phyloP scores from a whole-genome alignment of 2,113 vertebrate genomes.

The Alces alces region DNA sequence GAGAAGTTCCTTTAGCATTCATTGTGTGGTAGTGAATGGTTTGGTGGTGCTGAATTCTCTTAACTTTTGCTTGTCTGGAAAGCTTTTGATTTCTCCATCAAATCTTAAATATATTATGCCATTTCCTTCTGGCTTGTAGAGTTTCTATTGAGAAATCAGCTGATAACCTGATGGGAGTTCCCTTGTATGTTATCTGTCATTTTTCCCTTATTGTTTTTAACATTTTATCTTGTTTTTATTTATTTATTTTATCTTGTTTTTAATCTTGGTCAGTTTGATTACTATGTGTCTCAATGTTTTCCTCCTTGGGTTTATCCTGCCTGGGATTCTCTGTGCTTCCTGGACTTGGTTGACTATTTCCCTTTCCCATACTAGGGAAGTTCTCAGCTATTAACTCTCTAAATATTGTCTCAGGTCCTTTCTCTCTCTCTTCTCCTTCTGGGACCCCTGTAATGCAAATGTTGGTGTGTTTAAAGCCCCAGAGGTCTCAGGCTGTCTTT shows the following conservation, averaged over 20 bases:
- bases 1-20: neutral
- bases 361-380: neutral
- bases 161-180: neutral
- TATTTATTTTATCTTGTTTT: neutral
- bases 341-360: neutral
- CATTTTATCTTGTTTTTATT: neutral
- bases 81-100: neutral
- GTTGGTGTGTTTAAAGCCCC: neutral
- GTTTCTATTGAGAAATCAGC: neutral
- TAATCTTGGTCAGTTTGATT: neutral
- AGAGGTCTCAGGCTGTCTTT: neutral
- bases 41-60: neutral
- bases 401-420: neutral
- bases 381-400: neutral
- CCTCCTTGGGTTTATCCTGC: neutral
- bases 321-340: neutral
- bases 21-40: neutral
- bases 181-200: neutral
- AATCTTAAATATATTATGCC: neutral
- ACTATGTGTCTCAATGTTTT: neutral
- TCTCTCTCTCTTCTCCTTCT: neutral
- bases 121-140: neutral
- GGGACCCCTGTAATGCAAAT: neutral
- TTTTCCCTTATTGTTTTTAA: neutral
- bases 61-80: neutral